A percentile compares a stretch with the other conserved stretches of the same genome.
These are phyloP conservation scores for Trichoplusia ni DNA, from an alignment of 1,140 invertebrate genomes.

Conservation along the genomic window DNA sequence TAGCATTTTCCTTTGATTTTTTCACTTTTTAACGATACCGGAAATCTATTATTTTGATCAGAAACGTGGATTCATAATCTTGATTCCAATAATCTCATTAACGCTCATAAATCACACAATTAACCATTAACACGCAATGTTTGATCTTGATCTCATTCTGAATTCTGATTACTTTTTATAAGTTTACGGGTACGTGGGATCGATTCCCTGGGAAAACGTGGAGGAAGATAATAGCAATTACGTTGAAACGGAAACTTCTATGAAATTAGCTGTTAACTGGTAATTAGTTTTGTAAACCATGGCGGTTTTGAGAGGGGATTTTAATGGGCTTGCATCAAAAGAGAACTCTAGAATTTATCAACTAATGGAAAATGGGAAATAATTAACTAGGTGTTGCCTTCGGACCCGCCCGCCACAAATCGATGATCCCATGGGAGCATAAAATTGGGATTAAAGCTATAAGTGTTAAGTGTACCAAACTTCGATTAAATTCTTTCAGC, in stretches of 20 bases:
- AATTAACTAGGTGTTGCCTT: no score
- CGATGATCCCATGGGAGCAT: no score
- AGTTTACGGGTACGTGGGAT: constrained; percentile 42
- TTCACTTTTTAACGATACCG: no score
- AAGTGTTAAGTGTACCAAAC: no score
- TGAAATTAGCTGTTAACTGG: constrained; percentile 12
- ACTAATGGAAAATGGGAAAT: no score
- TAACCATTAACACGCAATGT: constrained; percentile 22
- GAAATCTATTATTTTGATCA: neutral
- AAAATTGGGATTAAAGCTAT: no score
- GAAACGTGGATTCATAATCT: neutral
- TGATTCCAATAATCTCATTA: neutral
- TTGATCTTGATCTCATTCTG: constrained; percentile 11
- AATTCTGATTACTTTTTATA: constrained; percentile 31
- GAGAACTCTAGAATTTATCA: no score
- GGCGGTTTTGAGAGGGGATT: neutral
- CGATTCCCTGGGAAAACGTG: constrained; percentile 35
- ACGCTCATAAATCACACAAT: neutral
- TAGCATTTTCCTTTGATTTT: no score
- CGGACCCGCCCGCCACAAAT: no score
- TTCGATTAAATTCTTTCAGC: no score
- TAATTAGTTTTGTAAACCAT: neutral
- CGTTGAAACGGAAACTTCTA: constrained; percentile 28
- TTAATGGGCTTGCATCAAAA: no score
- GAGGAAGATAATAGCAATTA: constrained; percentile 16